A percentile compares a stretch with the other conserved stretches of the same genome.
Evolutionary conservation across 2,797 vertebrate species (phyloP).

Genomic region (Sebastes baramenuke): DNA sequence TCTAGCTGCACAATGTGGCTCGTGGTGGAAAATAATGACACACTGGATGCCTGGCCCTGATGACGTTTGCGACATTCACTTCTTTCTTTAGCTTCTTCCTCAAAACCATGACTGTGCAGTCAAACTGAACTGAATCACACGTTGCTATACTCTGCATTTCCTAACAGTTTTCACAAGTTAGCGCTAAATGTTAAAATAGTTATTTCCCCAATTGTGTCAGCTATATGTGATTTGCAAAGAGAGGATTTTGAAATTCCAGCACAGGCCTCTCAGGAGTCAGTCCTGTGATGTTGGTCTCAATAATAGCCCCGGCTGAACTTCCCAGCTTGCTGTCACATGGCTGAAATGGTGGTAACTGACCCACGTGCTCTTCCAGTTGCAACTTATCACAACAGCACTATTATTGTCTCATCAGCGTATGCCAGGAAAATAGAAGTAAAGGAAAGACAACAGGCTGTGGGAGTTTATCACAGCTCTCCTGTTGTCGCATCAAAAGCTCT

Average conservation of each 20-base stretch:
- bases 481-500: not conserved
- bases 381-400: conserved; percentile 15
- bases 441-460: not conserved
- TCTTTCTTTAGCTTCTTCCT: conserved; percentile 40
- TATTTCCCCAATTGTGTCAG: conserved; percentile 16
- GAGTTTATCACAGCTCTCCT: conserved; percentile 1
- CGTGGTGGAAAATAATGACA: conserved; percentile 48
- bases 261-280: not conserved
- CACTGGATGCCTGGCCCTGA: not conserved
- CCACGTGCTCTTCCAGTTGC: not conserved
- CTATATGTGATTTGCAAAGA: conserved; percentile 40
- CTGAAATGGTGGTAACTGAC: conserved; percentile 33
- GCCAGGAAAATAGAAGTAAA: conserved; percentile 11
- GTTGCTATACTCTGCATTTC: conserved; percentile 3
- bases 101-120: conserved; percentile 27
- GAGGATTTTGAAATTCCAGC: conserved; percentile 14
- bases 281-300: conserved; percentile 7
- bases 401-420: not conserved
- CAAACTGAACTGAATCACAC: not conserved
- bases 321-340: conserved; percentile 19
- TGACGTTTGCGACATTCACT: conserved; percentile 37
- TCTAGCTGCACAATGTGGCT: conserved; percentile 13
- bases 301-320: conserved; percentile 4
- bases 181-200: conserved; percentile 16
- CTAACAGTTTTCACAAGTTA: conserved; percentile 22